Percentiles rank a stretch among this genome's conserved stretches.
Conservation (phyloP, 2,113 vertebrate genomes). For the Zosterops pallidus region DNA sequence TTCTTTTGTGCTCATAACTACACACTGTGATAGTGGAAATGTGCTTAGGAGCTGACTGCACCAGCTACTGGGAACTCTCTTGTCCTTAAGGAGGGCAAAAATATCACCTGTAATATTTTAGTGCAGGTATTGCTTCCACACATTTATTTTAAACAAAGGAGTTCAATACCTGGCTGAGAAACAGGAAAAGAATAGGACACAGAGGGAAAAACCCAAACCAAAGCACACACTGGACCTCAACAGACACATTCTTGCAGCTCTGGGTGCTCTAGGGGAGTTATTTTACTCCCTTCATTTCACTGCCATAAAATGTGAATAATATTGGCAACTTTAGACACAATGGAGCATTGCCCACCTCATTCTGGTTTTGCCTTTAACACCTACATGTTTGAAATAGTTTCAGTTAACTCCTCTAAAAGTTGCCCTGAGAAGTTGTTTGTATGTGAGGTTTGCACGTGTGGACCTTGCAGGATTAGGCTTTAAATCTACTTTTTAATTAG, state of each 20-base stretch:
- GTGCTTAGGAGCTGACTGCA: background rate
- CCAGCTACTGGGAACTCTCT: background rate
- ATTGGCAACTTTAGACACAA: background rate
- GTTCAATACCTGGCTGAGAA: background rate
- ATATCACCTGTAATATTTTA: background rate
- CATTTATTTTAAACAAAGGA: background rate
- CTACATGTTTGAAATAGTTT: rapidly evolving
- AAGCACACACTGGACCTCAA: background rate
- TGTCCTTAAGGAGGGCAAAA: background rate
- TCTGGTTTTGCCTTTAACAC: background rate
- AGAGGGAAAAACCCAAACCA: background rate
- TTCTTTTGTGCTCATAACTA: constrained; percentile 2
- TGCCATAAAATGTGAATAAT: background rate
- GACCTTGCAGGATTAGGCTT: background rate
- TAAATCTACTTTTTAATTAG: background rate
- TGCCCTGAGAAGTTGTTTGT: no score
- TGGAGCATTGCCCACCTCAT: background rate
- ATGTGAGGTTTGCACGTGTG: background rate
- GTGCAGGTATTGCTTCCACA: background rate
- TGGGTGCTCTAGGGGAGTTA: background rate
- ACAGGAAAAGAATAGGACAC: background rate
- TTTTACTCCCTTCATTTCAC: background rate
- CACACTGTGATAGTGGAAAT: background rate
- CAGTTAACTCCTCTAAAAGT: background rate
- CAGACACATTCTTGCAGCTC: background rate